Conservation (phyloP, 2,113 vertebrate genomes). For the Apteryx mantelli region DNA sequence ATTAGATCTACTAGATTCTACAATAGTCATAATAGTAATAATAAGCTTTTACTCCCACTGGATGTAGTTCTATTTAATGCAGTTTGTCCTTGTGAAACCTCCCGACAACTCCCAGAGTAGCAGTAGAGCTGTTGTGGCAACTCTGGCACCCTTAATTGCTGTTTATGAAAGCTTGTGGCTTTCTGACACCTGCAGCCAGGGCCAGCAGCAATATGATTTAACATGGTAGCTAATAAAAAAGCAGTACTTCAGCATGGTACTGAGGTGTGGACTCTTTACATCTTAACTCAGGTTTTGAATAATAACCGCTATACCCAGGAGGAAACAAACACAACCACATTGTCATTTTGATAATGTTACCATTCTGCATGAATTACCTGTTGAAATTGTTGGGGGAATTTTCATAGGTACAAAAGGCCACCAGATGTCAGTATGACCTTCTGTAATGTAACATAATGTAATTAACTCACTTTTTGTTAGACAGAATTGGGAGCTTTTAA, state of each 20-base stretch:
- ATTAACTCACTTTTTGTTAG: constrained; percentile 4
- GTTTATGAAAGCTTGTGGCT: constrained; percentile 61
- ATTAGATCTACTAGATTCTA: neutral
- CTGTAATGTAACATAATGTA: neutral
- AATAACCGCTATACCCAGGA: neutral
- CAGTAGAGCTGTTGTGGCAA: constrained; percentile 28
- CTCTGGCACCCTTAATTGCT: constrained; percentile 43
- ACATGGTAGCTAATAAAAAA: constrained; percentile 62
- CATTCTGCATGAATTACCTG: neutral
- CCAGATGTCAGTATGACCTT: constrained; percentile 50
- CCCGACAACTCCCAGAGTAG: constrained; percentile 21
- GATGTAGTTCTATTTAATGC: neutral
- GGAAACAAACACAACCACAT: neutral
- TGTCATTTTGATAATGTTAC: neutral
- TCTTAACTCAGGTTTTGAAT: constrained; percentile 28
- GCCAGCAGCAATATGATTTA: constrained; percentile 36
- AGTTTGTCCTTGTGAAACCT: neutral
- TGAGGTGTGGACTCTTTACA: constrained; percentile 11
- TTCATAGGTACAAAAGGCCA: neutral
- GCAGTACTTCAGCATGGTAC: neutral
- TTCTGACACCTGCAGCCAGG: constrained; percentile 43
- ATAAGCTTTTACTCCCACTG: neutral
- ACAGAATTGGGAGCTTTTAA: neutral
- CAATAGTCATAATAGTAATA: neutral
- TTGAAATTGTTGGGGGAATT: neutral